Base-by-base conservation (phyloP, 2,113 vertebrate genomes). In the Thinocorus orbignyianus region DNA sequence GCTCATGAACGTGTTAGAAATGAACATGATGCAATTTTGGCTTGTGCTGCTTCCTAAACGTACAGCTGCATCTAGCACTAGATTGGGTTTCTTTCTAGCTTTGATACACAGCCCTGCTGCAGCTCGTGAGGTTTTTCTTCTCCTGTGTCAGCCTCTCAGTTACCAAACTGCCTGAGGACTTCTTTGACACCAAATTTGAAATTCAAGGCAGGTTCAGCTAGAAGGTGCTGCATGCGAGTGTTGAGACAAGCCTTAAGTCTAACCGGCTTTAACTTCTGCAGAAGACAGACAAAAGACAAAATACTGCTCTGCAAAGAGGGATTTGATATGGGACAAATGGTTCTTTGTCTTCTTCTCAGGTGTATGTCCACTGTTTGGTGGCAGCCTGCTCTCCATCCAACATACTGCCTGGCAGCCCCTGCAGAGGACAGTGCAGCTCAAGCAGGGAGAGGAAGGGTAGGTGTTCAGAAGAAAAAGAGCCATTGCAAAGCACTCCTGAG, bases 1-100 rank as follows among this genome's bases (percentile, higher is more conserved):
- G 26, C 77, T 86, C 33, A 1, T 55, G 35, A 88, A 62, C 82
- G 93, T 92, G 77, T 69, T 92, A 49, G 92, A 95, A 95, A 79
- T 44, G 10, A 95, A 81, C 39, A 73, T 92, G 86, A 96, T 86
- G 69, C 77, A 88, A 72, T 95, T 88, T 77, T 96, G 92, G 82
- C 95, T 88, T 58, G 64, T 66, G 57, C 87, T 88, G 51, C 81
- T 93, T 94, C 84, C 62, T 88, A 57, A 81, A 72, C 15, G 57
- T 3, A 16, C 95, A 96, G 90, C 76, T 93, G 80, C 90, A 84
- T 81, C 72, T 89, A 76, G 48, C 93, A 94, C 88, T n/a, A 90
- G 90, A 94, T 91, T 88, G 72, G 74, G 86, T 96, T 96, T 95
- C 93, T 88, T 64, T 71, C 89, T 79, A 92, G 83, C 61, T 95